phyloP scores from a whole-genome alignment of 2,113 vertebrate species.

The Heterocephalus glaber region DNA sequence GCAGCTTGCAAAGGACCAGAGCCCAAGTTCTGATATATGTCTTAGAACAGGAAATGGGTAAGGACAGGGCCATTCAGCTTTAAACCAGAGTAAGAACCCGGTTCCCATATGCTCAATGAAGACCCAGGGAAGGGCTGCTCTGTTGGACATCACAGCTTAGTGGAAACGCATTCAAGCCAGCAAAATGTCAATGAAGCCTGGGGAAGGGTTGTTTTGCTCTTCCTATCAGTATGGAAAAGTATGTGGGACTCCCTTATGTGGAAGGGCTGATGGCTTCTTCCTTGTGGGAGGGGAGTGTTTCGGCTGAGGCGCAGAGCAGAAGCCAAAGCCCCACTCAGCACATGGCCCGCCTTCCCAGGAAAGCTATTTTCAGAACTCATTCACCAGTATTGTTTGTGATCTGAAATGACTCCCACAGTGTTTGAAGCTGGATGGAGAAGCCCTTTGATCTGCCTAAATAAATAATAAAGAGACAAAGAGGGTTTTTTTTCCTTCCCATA shows the following conservation, averaged over 20 bases:
- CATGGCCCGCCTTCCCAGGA: conserved; percentile 77
- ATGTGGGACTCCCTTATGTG: background rate
- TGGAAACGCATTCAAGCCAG: conserved; percentile 62
- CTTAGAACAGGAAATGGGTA: conserved; percentile 60
- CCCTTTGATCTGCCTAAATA: conserved; percentile 88
- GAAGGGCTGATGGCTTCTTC: conserved; percentile 38
- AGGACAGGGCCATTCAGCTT: background rate
- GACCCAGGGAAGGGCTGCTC: background rate
- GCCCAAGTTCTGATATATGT: conserved; percentile 54
- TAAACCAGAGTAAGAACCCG: background rate
- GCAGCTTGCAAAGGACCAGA: conserved; percentile 54
- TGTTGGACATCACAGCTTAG: conserved; percentile 34
- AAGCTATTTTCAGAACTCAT: conserved; percentile 86
- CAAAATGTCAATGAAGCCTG: conserved; percentile 64
- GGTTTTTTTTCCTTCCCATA: conserved; percentile 36
- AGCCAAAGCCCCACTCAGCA: conserved; percentile 69
- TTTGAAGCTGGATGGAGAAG: conserved; percentile 85
- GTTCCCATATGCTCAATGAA: conserved; percentile 30
- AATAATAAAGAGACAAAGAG: conserved; percentile 85
- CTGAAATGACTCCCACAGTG: conserved; percentile 86
- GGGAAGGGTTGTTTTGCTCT: conserved; percentile 46
- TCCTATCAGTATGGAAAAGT: conserved; percentile 47
- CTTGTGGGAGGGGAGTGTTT: conserved; percentile 58
- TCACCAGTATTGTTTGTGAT: conserved; percentile 86
- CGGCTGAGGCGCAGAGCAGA: conserved; percentile 59